Evolutionary conservation across 2,113 vertebrate genomes (phyloP), one percentile per base, ranked within the genome.

Genomic region (Labeo catla): DNA sequence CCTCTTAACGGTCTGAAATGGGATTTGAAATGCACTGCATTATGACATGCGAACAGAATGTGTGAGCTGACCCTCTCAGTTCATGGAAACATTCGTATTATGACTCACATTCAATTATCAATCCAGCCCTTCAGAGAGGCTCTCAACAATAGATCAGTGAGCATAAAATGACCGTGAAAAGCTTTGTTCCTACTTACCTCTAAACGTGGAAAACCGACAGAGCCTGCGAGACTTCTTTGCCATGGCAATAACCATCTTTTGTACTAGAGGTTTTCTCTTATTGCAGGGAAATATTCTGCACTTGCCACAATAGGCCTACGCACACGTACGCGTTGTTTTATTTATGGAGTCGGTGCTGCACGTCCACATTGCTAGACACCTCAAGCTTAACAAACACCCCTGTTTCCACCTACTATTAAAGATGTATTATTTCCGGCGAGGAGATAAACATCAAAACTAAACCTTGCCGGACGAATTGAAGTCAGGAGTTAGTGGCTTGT

Each of bases 261-360:
- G 49, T 61, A 50, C 16, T 16, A 63, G 15, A 13, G 13, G 23
- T 70, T 59, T 61, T 84, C n/a, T 76, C 77, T 66, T 72, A 66
- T 61, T 68, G 36, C 73, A 79, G 12, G 19, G 43, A 79, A 78
- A 83, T 63, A 86, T 86, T 66, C 76, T 49, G 57, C 65, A 50
- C 39, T 39, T 59, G 39, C 57, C 39, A 81, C 28, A 70, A 15
- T n/a, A 76, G 61, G 23, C 76, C 79, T 28, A 82, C 8, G 61
- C 63, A 4, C 23, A 47, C 6, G 23, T 43, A 43, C 21, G 4
- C 12, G 39, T 80, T 88, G 80, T 86, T 88, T 86, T 88, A 84
- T 89, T 89, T 86, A 88, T 86, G 76, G 34, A 86, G 45, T 70
- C 73, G 19, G 84, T 86, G 66, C 70, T 50, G 78, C 39, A 81